These are phyloP conservation scores for Acanthococcus lagerstroemiae DNA, from an alignment of 2,888 invertebrate species.

Conservation along the genomic window DNA sequence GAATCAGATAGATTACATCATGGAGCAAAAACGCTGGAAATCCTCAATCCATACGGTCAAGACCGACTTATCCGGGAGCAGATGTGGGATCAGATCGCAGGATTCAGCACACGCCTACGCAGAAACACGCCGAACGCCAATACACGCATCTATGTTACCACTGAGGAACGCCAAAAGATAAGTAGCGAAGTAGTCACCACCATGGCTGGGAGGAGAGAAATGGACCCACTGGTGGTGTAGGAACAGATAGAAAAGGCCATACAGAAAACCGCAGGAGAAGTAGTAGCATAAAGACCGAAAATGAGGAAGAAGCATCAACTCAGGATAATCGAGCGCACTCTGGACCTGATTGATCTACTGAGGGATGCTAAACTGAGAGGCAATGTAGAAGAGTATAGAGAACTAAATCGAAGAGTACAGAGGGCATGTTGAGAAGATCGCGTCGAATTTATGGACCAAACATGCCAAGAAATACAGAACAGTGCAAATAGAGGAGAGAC, in stretches of 20 bases:
- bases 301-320: background rate
- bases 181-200: too few species aligned
- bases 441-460: too few species aligned
- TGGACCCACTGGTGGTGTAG: background rate
- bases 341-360: too few species aligned
- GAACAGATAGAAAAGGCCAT: background rate
- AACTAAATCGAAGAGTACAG: too few species aligned
- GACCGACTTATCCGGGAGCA: background rate
- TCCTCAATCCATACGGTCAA: background rate
- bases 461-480: too few species aligned
- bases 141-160: background rate
- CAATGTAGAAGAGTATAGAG: too few species aligned
- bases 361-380: too few species aligned
- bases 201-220: background rate
- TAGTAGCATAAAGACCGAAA: background rate
- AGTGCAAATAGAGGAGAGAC: too few species aligned
- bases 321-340: too few species aligned
- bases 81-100: background rate
- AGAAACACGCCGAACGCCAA: background rate
- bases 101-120: background rate
- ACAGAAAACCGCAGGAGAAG: background rate
- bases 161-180: background rate
- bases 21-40: background rate
- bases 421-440: too few species aligned
- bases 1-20: background rate